Conservation (phyloP, 2,888 invertebrate species). For the Molorchus minor region DNA sequence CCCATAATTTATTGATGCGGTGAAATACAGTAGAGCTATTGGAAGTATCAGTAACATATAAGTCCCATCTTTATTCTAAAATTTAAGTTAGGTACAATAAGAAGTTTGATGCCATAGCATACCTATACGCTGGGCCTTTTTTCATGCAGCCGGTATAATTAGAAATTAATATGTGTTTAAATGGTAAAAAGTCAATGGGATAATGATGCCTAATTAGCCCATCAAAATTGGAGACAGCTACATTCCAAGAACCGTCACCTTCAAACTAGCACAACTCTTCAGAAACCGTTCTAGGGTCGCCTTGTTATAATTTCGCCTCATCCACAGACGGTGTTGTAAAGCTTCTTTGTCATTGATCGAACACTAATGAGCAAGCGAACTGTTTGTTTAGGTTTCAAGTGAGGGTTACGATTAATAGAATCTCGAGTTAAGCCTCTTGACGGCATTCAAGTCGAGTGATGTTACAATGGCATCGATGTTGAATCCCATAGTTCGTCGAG, state of each 20-base stretch:
- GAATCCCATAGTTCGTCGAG: constrained; percentile 22
- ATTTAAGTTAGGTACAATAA: no score
- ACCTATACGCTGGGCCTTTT: no score
- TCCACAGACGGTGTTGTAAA: constrained; percentile 1
- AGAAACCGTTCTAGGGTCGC: neutral
- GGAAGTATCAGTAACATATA: no score
- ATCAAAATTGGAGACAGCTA: neutral
- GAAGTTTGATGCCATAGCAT: no score
- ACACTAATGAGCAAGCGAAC: constrained; percentile 42
- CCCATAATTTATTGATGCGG: no score
- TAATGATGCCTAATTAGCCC: neutral
- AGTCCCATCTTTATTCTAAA: no score
- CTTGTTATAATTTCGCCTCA: constrained; percentile 16
- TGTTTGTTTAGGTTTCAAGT: constrained; percentile 47
- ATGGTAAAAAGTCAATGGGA: no score
- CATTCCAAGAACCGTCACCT: neutral
- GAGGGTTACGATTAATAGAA: constrained; percentile 39
- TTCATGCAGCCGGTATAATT: no score
- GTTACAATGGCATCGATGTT: constrained; percentile 33
- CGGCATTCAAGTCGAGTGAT: constrained; percentile 15
- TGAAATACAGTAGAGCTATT: no score
- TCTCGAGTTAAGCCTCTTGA: constrained; percentile 23
- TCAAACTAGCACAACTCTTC: neutral
- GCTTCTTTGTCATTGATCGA: constrained; percentile 33
- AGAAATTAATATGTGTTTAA: neutral